Evolutionary conservation across 2,113 vertebrate genomes (phyloP), one percentile per base, ranked within the genome.

Genomic region (Cariama cristata): DNA sequence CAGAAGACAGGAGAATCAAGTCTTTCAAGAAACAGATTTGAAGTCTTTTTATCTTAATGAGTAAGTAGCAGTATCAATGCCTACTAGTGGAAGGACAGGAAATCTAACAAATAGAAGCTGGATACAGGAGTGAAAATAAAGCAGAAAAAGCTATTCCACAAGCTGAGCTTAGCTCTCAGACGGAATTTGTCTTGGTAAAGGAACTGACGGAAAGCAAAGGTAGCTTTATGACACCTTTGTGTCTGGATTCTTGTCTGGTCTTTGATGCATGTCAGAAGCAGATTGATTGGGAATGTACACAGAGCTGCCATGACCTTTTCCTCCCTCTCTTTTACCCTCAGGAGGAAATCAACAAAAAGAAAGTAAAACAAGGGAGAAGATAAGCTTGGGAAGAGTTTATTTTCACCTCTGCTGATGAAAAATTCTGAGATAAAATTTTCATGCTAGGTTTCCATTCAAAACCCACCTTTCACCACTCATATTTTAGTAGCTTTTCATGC

Each of bases 381-480:
- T 3, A 67, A 86, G 55, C 6, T 22, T 55, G 20, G 18, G 15
- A 88, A 77, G 27, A 77, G 8, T 14, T 80, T 76, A 42, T 26
- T 73, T 91, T 88, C 27, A 76, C 63, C 7, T 94, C 50, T 69
- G 26, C 33, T n/a, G 26, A 42, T 30, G 42, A 84, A 77, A 73
- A 93, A 49, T 45, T n/a, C 45, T 62, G 12, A 69, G 13, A 38
- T 71, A 74, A 67, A 64, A 55, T 91, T 74, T 84, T 86, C 2
- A 2, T 81, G 11, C 9, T 40, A 38, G 2, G 3, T 52, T 87
- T 73, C 6, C 49, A 55, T 50, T 69, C 40, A 82, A 60, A 33
- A 6, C 4, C 23, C 24, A 19, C 3, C 81, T 89, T 89, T 79
- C 9, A 14, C 4, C 0, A 1, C 10, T 55, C 0, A 0, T 33